Evolutionary conservation across 1,140 invertebrate species (phyloP).

Genomic region (Pogonomyrmex californicus): DNA sequence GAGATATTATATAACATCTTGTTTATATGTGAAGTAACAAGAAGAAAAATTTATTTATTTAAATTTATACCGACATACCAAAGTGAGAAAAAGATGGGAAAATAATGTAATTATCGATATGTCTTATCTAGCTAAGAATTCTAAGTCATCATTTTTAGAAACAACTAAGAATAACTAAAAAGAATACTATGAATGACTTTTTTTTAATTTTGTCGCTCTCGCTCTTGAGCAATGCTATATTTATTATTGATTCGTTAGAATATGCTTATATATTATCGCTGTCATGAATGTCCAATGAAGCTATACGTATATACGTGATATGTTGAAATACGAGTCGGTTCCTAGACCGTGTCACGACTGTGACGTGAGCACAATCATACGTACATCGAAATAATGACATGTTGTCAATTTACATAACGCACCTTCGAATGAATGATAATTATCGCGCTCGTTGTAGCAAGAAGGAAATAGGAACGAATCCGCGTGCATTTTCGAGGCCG

Average conservation of each 20-base stretch:
- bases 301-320: background rate
- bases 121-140: background rate
- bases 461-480: constrained; percentile 15
- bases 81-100: background rate
- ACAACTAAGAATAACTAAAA: background rate
- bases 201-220: background rate
- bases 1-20: background rate
- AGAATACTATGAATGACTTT: background rate
- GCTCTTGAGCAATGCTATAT: background rate
- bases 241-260: background rate
- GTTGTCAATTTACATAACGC: constrained; percentile 66
- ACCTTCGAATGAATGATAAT: constrained; percentile 37
- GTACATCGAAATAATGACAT: constrained; percentile 55
- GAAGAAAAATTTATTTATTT: too few species aligned
- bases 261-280: background rate
- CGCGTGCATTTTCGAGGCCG: constrained; percentile 22
- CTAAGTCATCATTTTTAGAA: background rate
- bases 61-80: too few species aligned
- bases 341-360: background rate
- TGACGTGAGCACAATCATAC: constrained; percentile 9
- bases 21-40: background rate
- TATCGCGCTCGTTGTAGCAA: constrained; percentile 29
- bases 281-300: background rate
- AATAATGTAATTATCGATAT: background rate
- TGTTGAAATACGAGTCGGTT: background rate